These are phyloP conservation scores for Sinocyclocheilus maitianheensis DNA, from an alignment of 2,113 vertebrate genomes.

Conservation along the genomic window DNA sequence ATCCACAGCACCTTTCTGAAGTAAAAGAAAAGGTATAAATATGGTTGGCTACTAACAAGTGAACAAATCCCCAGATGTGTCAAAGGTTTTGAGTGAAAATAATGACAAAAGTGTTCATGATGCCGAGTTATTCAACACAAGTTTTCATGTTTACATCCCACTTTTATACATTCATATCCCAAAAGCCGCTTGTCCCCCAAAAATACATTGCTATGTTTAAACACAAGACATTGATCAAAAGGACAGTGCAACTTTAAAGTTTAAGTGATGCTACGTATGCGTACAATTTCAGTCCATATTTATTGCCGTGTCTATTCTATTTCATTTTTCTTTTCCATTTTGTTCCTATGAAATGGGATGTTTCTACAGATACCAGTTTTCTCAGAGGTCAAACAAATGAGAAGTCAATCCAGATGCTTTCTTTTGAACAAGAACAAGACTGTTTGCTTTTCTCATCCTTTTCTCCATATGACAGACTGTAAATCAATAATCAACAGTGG, in stretches of 20 bases:
- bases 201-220: constrained; percentile 74
- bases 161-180: constrained; percentile 62
- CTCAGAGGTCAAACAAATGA: neutral
- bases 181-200: constrained; percentile 70
- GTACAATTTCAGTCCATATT: constrained; percentile 56
- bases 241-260: constrained; percentile 59
- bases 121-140: constrained; percentile 54
- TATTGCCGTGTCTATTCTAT: constrained; percentile 61
- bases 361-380: constrained; percentile 18
- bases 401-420: constrained; percentile 3
- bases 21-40: neutral
- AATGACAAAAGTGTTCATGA: constrained; percentile 51
- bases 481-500: constrained; percentile 55
- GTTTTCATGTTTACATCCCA: constrained; percentile 60
- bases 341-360: constrained; percentile 27
- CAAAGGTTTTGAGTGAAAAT: constrained; percentile 41
- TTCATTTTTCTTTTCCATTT: constrained; percentile 35
- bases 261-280: constrained; percentile 61
- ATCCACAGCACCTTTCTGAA: neutral
- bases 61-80: neutral
- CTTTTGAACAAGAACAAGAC: constrained; percentile 40
- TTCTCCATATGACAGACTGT: constrained; percentile 24
- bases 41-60: neutral
- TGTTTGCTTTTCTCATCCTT: constrained; percentile 38
- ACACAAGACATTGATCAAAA: constrained; percentile 59